These are phyloP conservation scores for Corythaixoides concolor DNA, from an alignment of 2,113 vertebrate species.

Conservation along the genomic window DNA sequence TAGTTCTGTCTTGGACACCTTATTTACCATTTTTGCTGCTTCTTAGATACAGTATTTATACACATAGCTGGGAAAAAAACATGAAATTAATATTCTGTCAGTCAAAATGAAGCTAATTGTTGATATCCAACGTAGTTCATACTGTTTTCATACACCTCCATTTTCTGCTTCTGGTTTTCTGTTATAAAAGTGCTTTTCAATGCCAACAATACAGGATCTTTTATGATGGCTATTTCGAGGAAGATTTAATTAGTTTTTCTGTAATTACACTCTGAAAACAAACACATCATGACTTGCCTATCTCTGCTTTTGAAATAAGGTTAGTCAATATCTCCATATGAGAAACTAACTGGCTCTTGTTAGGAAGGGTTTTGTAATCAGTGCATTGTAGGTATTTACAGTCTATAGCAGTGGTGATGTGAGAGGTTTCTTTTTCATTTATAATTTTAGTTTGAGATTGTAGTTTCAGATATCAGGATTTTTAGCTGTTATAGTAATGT, in stretches of 20 bases:
- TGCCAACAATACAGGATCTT: background rate
- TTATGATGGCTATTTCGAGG: background rate
- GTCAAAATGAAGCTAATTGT: background rate
- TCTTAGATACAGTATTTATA: background rate
- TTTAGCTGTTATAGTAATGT: background rate
- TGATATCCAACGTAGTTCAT: background rate
- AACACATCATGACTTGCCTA: background rate
- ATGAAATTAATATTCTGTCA: background rate
- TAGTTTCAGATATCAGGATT: background rate
- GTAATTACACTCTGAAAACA: background rate
- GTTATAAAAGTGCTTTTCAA: background rate
- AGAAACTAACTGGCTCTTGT: background rate
- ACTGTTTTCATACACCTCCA: background rate
- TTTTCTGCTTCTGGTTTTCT: background rate
- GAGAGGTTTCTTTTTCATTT: background rate
- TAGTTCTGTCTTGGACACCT: background rate
- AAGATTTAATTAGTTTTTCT: background rate
- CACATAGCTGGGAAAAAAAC: background rate
- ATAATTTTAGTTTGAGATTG: background rate
- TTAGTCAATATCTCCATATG: background rate
- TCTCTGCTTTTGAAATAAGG: background rate
- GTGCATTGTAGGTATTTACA: background rate
- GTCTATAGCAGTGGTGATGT: background rate
- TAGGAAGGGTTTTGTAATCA: background rate
- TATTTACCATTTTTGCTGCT: background rate